Base-by-base conservation (phyloP, 1,140 invertebrate genomes). In the Penaeus japonicus region DNA sequence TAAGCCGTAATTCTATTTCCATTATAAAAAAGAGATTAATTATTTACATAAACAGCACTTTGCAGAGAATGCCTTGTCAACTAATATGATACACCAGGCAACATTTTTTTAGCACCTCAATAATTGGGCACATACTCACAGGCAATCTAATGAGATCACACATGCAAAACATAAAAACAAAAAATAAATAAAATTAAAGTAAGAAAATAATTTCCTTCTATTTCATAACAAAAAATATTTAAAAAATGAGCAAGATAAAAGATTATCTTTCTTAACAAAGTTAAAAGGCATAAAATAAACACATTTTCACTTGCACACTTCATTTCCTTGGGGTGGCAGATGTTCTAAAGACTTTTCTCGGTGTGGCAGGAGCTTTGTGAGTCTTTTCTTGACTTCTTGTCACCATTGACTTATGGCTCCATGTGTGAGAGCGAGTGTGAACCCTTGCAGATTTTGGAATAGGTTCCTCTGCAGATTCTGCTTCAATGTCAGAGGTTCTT, bases 311-410 rank as follows among this genome's bases (percentile, higher is more conserved):
- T 47, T 15, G 15, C 47, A 47, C 47, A 47, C 10, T 47, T 88
- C 15, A 88, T 32, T 88, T 88, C 32, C 77, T 83, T 73, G 47
- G 80, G 20, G 54, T 62, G 20, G 53, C 27, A 57, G 70, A 53
- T n/a, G 73, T 35, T 88, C 70, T 83, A 15, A 47, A 47, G 47
- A 47, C 47, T 47, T 47, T 47, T 47, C 47, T 47, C 15, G 47
- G 47, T 47, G 47, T 47, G n/a, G 87, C 39, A 39, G 87, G 87
- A 62, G 87, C 95, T 95, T 96, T 93, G 84, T 90, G 90, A 47
- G 73, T 85, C 84, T 85, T 89, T 87, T 90, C 62, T 87, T 91
- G 90, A 89, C 90, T 90, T 82, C 90, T 89, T 22, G 90, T 90
- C 39, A 90, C 57, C 90, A 90, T 90, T 10, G 90, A 73, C 57